Evolutionary conservation across 2,797 vertebrate species (phyloP).

Genomic region (Trematomus bernacchii): DNA sequence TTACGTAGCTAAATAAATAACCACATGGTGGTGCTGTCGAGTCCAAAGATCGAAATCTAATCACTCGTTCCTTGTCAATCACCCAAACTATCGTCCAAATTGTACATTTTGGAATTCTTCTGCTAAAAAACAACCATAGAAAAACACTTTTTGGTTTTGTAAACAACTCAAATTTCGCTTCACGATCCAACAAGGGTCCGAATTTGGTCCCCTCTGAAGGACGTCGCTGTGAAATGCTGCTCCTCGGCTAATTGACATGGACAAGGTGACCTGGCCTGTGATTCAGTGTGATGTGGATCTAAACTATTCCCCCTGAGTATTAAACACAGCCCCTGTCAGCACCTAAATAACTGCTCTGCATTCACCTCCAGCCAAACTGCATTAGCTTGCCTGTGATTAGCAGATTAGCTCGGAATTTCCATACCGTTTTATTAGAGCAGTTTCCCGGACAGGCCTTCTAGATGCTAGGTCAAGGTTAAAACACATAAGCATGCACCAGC

Average conservation of each 20-base stretch:
- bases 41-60: background rate
- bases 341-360: conserved; percentile 67
- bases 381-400: conserved; percentile 78
- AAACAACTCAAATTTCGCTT: background rate
- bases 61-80: background rate
- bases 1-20: background rate
- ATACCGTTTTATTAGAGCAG: conserved; percentile 77
- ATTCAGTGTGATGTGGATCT: conserved; percentile 60
- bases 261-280: conserved; percentile 71
- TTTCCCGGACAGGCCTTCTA: conserved; percentile 55
- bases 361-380: conserved; percentile 75
- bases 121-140: background rate
- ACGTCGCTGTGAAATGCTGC: conserved; percentile 21
- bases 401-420: conserved; percentile 77
- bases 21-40: conserved; percentile 25
- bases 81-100: background rate
- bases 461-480: conserved; percentile 80
- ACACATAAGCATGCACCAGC: conserved; percentile 9
- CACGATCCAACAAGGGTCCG: background rate
- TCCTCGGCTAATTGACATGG: conserved; percentile 31
- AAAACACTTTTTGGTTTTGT: background rate
- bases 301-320: conserved; percentile 42
- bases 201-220: background rate
- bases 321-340: conserved; percentile 41
- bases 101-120: background rate